These are phyloP conservation scores for Delichon dasypus DNA, from an alignment of 2,797 vertebrate genomes.

Conservation along the genomic window DNA sequence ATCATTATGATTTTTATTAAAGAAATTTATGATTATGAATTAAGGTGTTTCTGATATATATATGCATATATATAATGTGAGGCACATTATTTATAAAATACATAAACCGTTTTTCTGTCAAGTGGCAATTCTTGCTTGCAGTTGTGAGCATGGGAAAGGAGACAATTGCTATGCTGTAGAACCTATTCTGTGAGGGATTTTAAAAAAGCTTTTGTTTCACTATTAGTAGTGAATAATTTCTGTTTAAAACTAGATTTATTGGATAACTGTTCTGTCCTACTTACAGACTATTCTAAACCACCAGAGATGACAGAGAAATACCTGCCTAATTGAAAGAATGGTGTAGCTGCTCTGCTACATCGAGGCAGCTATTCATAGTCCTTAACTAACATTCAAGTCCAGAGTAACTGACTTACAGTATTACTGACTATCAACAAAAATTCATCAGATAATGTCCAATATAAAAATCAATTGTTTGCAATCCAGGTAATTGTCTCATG, in stretches of 20 bases:
- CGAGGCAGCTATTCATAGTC: background rate
- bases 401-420: background rate
- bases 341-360: background rate
- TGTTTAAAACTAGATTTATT: conserved; percentile 18
- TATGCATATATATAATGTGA: background rate
- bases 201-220: conserved; percentile 15
- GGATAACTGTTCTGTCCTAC: background rate
- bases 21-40: background rate
- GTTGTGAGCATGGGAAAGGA: background rate
- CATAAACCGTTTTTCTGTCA: background rate
- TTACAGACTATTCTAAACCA: background rate
- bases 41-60: background rate
- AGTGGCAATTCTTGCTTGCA: background rate
- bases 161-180: background rate
- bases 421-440: background rate
- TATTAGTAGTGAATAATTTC: conserved; percentile 12
- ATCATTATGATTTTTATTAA: background rate
- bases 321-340: background rate
- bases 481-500: background rate
- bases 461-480: background rate
- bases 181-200: background rate
- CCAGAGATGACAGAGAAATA: background rate
- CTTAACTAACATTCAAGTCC: background rate
- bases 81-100: background rate
- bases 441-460: background rate